Evolutionary conservation across 2,797 vertebrate species (phyloP).

Genomic region (Orestias chungarensis): DNA sequence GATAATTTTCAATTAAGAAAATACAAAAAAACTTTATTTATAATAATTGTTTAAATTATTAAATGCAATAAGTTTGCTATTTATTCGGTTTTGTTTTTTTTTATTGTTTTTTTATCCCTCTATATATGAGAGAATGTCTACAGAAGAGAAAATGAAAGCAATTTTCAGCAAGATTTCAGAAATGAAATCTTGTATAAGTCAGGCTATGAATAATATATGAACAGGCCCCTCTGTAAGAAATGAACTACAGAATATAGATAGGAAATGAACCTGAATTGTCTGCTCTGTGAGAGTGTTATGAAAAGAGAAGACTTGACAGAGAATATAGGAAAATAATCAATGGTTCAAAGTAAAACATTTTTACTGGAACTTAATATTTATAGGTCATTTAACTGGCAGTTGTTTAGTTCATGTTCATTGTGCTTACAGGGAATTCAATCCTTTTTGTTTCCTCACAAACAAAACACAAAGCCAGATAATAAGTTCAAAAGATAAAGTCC

Average conservation of each 20-base stretch:
- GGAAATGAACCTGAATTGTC: background rate
- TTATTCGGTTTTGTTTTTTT: background rate
- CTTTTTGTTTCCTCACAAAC: background rate
- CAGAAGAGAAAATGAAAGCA: background rate
- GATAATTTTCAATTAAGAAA: background rate
- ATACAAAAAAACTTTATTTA: too few species aligned
- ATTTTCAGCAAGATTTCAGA: background rate
- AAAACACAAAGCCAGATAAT: too few species aligned
- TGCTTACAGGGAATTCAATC: background rate
- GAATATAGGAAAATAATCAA: background rate
- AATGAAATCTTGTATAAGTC: background rate
- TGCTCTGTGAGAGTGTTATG: background rate
- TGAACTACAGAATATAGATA: conserved; percentile 1
- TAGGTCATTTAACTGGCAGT: background rate
- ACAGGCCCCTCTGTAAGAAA: background rate
- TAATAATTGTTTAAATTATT: background rate
- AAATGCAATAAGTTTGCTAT: background rate
- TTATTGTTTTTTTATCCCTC: background rate
- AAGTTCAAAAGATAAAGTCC: too few species aligned
- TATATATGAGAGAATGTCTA: background rate
- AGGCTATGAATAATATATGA: conserved; percentile 4
- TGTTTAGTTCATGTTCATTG: background rate
- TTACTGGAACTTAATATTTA: background rate
- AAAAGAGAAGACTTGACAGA: background rate
- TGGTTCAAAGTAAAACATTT: background rate